Percentiles rank a stretch among this genome's conserved stretches.
These are phyloP conservation scores for Drosophila macrothrix DNA, from an alignment of 2,888 invertebrate genomes.

Conservation along the genomic window DNA sequence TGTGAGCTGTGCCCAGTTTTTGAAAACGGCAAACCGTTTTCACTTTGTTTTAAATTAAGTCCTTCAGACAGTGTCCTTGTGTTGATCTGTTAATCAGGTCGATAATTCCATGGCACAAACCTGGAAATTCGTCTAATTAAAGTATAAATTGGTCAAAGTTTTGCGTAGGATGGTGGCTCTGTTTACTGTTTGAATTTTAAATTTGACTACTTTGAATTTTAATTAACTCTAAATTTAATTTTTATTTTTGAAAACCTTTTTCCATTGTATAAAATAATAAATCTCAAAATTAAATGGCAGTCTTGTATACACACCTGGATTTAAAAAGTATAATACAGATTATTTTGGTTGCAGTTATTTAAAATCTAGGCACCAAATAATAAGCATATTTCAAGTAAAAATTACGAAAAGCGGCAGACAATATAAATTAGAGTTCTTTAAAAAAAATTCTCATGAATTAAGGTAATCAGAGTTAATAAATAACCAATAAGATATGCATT, in stretches of 20 bases:
- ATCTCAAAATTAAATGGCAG: background rate
- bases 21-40: conserved; percentile 16
- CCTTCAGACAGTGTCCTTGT: background rate
- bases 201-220: background rate
- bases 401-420: background rate
- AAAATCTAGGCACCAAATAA: background rate
- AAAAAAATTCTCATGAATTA: background rate
- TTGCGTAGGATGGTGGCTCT: background rate
- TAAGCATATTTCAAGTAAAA: background rate
- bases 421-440: background rate
- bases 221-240: background rate
- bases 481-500: background rate
- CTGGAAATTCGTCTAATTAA: background rate
- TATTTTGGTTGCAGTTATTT: background rate
- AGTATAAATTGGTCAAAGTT: no score
- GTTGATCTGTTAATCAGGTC: no score
- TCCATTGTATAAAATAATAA: background rate
- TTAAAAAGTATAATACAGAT: background rate
- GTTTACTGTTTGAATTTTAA: background rate
- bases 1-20: conserved; percentile 59
- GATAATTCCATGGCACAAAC: background rate
- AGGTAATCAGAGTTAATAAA: background rate
- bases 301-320: background rate
- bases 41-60: background rate
- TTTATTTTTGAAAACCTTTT: background rate